Evolutionary conservation across 2,797 vertebrate genomes (phyloP), one percentile per base, ranked within the genome.

Genomic region (Cirrhinus mrigala): DNA sequence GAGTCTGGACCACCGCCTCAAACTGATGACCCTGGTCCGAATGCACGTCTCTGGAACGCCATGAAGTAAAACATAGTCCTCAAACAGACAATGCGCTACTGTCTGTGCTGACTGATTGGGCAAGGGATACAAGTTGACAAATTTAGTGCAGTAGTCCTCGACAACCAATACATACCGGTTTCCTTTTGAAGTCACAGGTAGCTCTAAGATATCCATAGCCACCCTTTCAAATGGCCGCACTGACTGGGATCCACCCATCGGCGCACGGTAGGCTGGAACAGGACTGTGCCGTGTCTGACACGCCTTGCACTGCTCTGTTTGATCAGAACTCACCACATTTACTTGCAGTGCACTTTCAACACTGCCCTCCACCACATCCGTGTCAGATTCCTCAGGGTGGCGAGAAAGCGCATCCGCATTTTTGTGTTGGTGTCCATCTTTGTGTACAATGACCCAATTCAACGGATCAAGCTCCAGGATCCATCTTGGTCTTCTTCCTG

Each of bases 401-500:
- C 58, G 54, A n/a, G 86, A 86, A 54, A 86, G 66, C 6, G 44
- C 74, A 33, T 89, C 86, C 2, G 79, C 82, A 29, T 88, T 82
- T 4, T 68, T 83, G 56, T 84, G 84, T 1, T 44, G 46, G 5
- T 69, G 60, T 6, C 86, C 84, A 15, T 79, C 71, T 9, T 81
- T 81, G 29, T 86, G 73, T 15, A 79, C 40, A 50, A 87, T 82
- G 66, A 48, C 73, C 83, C 54, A 87, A 58, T 86, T 84, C n/a
- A 56, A 79, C 10, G 84, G 79, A 29, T 90, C 82, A 48, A 88
- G 27, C 14, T 89, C 84, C 76, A 90, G 7, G 14, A 86, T 69
- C 82, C 79, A 90, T 60, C 87, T 62, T 0, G 44, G 74, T 24
- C 85, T 68, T 4, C 70, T 64, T 27, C 86, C 78, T 54, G 70